phyloP scores from a whole-genome alignment of 2,113 vertebrate genomes.

The Machaerirhynchus nigripectus region DNA sequence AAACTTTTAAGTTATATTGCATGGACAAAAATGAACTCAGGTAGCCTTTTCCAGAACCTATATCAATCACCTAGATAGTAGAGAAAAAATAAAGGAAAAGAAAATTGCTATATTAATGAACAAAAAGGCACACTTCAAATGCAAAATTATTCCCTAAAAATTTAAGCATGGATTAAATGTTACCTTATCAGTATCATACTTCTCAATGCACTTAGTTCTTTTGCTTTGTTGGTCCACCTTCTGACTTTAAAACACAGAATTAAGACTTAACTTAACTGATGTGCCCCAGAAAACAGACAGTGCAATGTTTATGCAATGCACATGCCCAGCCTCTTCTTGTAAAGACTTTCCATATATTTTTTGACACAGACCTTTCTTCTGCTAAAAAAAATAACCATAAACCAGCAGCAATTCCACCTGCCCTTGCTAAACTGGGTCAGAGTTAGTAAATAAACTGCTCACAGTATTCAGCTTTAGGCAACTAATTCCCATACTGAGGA shows the following conservation, averaged over 20 bases:
- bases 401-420: background rate
- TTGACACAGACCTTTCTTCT: background rate
- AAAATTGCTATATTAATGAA: background rate
- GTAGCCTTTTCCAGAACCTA: constrained; percentile 97
- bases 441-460: background rate
- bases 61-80: constrained; percentile 85
- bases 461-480: background rate
- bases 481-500: background rate
- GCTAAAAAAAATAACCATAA: background rate
- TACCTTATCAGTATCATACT: background rate
- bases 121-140: background rate
- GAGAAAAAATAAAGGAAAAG: background rate
- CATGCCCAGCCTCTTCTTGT: background rate
- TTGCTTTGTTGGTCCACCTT: background rate
- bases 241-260: constrained; percentile 8
- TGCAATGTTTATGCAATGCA: background rate
- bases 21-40: constrained; percentile 93
- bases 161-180: background rate
- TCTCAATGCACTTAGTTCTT: background rate
- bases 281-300: background rate
- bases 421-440: background rate
- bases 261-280: background rate
- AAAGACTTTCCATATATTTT: background rate
- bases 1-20: constrained; percentile 88
- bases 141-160: background rate